These are phyloP conservation scores for Cichlasoma orientale DNA, from an alignment of 2,797 vertebrate species.

Conservation along the genomic window DNA sequence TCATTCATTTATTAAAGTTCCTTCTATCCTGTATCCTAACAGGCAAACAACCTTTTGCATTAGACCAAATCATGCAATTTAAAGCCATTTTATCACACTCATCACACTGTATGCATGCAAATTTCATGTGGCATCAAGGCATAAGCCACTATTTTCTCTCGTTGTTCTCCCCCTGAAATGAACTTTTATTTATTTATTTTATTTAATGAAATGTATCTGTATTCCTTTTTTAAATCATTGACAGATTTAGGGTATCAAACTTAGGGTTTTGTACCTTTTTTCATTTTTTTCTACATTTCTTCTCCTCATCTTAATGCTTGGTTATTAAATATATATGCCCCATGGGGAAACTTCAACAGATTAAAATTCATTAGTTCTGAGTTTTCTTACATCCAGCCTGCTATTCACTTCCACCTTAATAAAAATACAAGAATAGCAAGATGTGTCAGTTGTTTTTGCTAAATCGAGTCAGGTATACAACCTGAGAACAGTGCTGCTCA, in stretches of 20 bases:
- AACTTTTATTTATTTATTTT: background rate
- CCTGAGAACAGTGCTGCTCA: background rate
- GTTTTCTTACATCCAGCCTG: slow-evolving; percentile 5
- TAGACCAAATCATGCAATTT: too few species aligned
- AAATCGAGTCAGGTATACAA: background rate
- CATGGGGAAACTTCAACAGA: slow-evolving; percentile 8
- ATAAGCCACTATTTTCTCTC: background rate
- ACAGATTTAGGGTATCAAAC: background rate
- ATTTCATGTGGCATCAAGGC: background rate
- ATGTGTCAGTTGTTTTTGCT: background rate
- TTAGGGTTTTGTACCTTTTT: background rate
- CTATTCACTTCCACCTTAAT: background rate
- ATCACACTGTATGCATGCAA: too few species aligned
- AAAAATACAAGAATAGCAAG: background rate
- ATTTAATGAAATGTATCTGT: background rate
- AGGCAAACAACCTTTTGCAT: background rate
- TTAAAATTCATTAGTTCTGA: slow-evolving; percentile 27
- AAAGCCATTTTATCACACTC: too few species aligned
- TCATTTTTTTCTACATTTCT: background rate
- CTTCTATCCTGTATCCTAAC: background rate
- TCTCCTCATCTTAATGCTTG: slow-evolving; percentile 4
- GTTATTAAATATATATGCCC: background rate
- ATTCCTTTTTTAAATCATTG: background rate
- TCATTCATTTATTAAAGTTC: background rate
- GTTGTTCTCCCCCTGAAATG: background rate